These are phyloP conservation scores for Lethrus apterus DNA, from an alignment of 1,140 invertebrate species.

Conservation along the genomic window DNA sequence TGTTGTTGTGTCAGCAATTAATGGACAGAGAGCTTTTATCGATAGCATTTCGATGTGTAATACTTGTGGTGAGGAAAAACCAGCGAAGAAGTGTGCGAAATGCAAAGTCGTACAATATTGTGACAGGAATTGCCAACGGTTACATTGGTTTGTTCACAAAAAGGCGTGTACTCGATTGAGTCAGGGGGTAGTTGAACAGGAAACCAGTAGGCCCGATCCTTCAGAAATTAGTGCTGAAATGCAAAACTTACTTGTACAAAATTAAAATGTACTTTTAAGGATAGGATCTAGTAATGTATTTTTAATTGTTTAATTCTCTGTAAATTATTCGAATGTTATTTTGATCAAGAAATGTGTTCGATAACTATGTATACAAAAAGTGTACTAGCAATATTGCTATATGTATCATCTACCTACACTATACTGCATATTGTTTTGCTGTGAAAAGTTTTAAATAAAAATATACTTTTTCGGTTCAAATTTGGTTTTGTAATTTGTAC, in stretches of 20 bases:
- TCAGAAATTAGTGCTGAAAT: constrained; percentile 22
- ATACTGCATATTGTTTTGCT: too few species aligned
- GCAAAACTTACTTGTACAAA: constrained; percentile 21
- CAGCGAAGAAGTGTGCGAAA: constrained; percentile 88
- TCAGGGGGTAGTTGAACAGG: constrained; percentile 21
- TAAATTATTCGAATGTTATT: not conserved
- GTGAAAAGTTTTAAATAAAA: too few species aligned
- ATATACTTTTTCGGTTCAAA: too few species aligned
- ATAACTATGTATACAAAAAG: not conserved
- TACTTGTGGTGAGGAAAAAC: constrained; percentile 84
- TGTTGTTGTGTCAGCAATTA: constrained; percentile 78
- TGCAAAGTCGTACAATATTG: constrained; percentile 94
- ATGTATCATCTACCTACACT: too few species aligned
- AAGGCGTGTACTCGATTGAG: constrained; percentile 64
- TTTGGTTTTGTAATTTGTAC: too few species aligned
- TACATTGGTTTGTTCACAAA: constrained; percentile 96
- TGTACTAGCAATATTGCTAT: constrained; percentile 2
- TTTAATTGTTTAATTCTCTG: not conserved
- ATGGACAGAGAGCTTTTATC: constrained; percentile 74
- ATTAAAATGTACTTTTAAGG: too few species aligned
- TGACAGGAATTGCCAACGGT: constrained; percentile 84
- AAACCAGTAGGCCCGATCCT: constrained; percentile 20
- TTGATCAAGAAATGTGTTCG: not conserved
- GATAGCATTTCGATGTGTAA: constrained; percentile 69
- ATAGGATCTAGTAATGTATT: constrained; percentile 3